Evolutionary conservation across 2,113 vertebrate genomes (phyloP), one percentile per base, ranked within the genome.

Genomic region (Mixornis gularis): DNA sequence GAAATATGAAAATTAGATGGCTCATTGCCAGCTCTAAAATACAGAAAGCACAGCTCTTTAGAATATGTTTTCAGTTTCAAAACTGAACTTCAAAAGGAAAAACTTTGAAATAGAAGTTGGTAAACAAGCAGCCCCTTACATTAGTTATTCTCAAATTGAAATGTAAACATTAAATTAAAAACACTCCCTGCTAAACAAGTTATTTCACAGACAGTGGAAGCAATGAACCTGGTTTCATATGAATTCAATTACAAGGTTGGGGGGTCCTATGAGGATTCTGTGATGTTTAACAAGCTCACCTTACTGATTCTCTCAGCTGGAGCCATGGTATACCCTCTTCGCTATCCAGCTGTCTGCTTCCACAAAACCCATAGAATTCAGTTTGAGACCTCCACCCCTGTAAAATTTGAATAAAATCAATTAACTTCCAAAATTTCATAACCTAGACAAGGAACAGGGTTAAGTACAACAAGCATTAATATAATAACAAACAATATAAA

Each of bases 251-350:
- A 87, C 81, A 89, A 92, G 44, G 65, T 1, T 94, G 77, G 53
- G 84, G 80, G 93, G 87, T 91, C 94, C 89, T 93, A 3, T 7
- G 43, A 89, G 53, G 62, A 92, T 79, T 85, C 77, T 93, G 60
- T 87, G 52, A 74, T 87, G 65, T 89, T 85, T 87, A 92, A 92
- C 81, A 95, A 89, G 74, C 93, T 95, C 74, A 95, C 93, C 95
- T 95, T 87, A 85, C 84, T 72, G 84, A 70, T 89, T 89, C 53
- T 87, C 81, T 84, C 89, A 82, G 87, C 65, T 93, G 91, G 52
- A 95, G 92, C 93, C 95, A 96, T 95, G 73, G 55, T 76, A 72
- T 40, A 89, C 85, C 32, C 70, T 93, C 89, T 94, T 88, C 34
- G 3, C 78, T 79, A 69, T 41, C 73, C 91, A 76, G 85, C 62